A percentile compares a stretch with the other conserved stretches of the same genome.
phyloP scores from a whole-genome alignment of 2,888 invertebrate genomes.

The Apocheima hispidaria region DNA sequence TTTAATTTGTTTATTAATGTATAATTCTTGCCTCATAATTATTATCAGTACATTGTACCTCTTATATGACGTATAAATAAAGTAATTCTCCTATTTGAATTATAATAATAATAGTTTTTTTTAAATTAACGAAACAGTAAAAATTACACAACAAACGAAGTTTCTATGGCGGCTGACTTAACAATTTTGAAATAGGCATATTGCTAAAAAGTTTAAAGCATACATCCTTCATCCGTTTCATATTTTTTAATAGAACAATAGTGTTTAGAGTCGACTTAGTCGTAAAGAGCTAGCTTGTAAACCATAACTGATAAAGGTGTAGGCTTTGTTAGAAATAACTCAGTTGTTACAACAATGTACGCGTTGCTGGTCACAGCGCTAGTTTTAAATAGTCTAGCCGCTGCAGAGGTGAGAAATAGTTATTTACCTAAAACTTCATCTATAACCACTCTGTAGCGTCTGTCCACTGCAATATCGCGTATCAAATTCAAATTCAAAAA shows the following conservation, averaged over 20 bases:
- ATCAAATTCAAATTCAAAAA: no score
- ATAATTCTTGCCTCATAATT: no score
- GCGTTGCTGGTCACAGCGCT: slow-evolving; percentile 11
- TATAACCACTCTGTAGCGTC: no score
- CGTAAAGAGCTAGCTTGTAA: slow-evolving; percentile 26
- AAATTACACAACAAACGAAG: not conserved
- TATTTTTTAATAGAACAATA: slow-evolving; percentile 31
- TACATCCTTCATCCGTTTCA: slow-evolving; percentile 3
- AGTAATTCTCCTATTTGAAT: not conserved
- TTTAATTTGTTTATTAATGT: no score
- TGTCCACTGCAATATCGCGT: no score
- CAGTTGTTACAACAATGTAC: slow-evolving; percentile 23
- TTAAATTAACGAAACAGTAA: not conserved
- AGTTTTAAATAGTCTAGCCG: slow-evolving; percentile 8
- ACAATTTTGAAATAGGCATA: not conserved
- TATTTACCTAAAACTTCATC: no score
- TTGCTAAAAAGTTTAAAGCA: slow-evolving; percentile 12
- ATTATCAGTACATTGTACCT: no score
- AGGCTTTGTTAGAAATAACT: slow-evolving; percentile 4
- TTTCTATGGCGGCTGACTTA: slow-evolving; percentile 5
- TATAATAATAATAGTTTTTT: not conserved
- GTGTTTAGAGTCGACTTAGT: slow-evolving; percentile 21
- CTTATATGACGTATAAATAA: no score
- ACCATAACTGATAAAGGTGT: slow-evolving; percentile 12
- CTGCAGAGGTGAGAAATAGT: slow-evolving; percentile 23